These are phyloP conservation scores for Pseudorhombus dupliciocellatus DNA, from an alignment of 2,113 vertebrate genomes.

Conservation along the genomic window DNA sequence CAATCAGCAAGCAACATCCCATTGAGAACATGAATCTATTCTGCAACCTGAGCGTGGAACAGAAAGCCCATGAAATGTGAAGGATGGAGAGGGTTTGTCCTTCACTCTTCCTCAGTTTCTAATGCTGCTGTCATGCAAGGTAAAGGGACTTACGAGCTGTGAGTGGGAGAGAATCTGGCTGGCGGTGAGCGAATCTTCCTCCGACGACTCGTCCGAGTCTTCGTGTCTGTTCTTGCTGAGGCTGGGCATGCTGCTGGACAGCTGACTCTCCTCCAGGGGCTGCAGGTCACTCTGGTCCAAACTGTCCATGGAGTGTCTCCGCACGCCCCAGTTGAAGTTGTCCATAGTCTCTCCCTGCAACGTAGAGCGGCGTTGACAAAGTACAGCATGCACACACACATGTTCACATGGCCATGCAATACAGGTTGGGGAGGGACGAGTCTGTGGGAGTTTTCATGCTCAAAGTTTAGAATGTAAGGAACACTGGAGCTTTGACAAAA, in stretches of 20 bases:
- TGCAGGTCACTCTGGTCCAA: conserved; percentile 91
- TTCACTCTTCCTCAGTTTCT: not conserved
- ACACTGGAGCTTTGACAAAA: not conserved
- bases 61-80: too few species aligned
- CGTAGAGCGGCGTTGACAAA: conserved; percentile 19
- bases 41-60: not conserved
- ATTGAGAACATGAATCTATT: not conserved
- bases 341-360: conserved; percentile 96
- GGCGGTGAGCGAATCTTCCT: conserved; percentile 91
- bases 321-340: conserved; percentile 98
- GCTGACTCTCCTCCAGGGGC: conserved; percentile 89
- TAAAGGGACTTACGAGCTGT: conserved; percentile 83
- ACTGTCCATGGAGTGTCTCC: conserved; percentile 92
- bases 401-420: conserved; percentile 47
- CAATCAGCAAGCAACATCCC: not conserved
- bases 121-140: not conserved
- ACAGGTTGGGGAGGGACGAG: conserved; percentile 12
- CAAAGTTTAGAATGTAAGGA: conserved; percentile 6
- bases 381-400: conserved; percentile 18
- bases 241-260: conserved; percentile 89
- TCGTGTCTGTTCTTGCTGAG: conserved; percentile 86
- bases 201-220: conserved; percentile 93
- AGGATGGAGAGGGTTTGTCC: not conserved
- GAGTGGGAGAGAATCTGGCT: conserved; percentile 91
- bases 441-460: not conserved